Base-by-base conservation (phyloP, 2,797 vertebrate species). In the Phylloscopus collybita region DNA sequence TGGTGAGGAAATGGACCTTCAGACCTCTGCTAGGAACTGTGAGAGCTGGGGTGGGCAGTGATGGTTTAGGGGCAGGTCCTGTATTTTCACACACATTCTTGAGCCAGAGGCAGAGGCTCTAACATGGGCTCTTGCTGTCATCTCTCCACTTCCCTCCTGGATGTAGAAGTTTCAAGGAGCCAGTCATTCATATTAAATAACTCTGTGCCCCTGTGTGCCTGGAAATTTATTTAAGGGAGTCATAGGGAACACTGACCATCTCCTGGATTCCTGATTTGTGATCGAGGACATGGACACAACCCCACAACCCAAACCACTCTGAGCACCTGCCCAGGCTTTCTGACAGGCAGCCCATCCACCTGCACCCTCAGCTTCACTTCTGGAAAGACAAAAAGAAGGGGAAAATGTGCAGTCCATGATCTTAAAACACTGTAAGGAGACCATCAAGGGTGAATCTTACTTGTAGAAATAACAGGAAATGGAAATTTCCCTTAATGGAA, bases 351-450 rank as follows among this genome's bases (percentile, higher is more conserved):
- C 26, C 3, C 32, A 29, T 32, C n/a, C 49, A 67, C 13, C 18
- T 5, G 9, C 20, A 45, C 12, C 18, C 15, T 57, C 57, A 66
- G 22, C 40, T 62, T 56, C 10, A 10, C 40, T 49, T 62, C 61
- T 47, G 53, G 34, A 57, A 60, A 49, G 30, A 20, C 36, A 56
- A 18, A 54, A 80, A 76, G 3, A 29, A 38, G 23, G 21, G 2
- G 13, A 47, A 47, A 75, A 74, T 1, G 16, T 40, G 6, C 8
- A 51, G 4, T 17, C 44, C 0, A 0, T 27, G 18, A 29, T 30
- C 10, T 27, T 20, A 64, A 76, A 64, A 20, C 29, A 44, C 9
- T 8, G 11, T 19, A 56, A 56, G 22, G 6, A 44, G 70, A 32
- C 5, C 0, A 1, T 17, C 7, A 17, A 32, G 30, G 2, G 7